Percentiles rank a stretch among this genome's conserved stretches.
These are phyloP conservation scores for Belgica antarctica DNA, from an alignment of 2,888 invertebrate genomes.

Conservation along the genomic window DNA sequence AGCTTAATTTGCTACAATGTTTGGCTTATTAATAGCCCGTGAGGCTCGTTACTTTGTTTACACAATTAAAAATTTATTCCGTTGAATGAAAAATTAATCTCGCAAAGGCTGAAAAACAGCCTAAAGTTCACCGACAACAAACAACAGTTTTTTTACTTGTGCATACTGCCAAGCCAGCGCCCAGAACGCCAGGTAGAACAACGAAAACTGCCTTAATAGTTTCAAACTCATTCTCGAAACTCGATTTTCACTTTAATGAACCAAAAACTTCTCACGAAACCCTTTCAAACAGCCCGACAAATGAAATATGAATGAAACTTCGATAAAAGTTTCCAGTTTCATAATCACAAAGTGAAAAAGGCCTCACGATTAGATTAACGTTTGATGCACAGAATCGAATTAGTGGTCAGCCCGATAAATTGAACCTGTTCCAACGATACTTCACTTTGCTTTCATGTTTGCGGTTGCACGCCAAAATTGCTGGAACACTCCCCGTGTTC, in stretches of 20 bases:
- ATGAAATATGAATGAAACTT: background rate
- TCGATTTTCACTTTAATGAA: background rate
- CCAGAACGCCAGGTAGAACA: background rate
- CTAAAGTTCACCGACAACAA: too few species aligned
- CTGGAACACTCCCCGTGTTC: background rate
- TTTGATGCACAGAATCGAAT: conserved; percentile 1
- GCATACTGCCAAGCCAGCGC: background rate
- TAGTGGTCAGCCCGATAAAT: background rate
- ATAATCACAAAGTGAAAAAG: background rate
- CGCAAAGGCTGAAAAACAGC: too few species aligned
- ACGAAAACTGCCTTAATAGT: background rate
- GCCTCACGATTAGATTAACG: background rate
- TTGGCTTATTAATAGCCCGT: too few species aligned
- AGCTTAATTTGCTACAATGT: too few species aligned
- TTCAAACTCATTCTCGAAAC: background rate
- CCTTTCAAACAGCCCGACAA: background rate
- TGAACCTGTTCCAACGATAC: background rate
- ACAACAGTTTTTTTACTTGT: background rate
- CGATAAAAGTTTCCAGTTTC: background rate
- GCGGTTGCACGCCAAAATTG: conserved; percentile 10
- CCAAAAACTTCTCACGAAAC: background rate
- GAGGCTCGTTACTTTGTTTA: too few species aligned
- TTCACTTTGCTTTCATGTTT: conserved; percentile 31
- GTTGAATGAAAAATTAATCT: too few species aligned
- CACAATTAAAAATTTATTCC: too few species aligned